Percentiles rank a stretch among this genome's conserved stretches.
phyloP scores from a whole-genome alignment of 2,113 vertebrate species.

The Bungarus multicinctus region DNA sequence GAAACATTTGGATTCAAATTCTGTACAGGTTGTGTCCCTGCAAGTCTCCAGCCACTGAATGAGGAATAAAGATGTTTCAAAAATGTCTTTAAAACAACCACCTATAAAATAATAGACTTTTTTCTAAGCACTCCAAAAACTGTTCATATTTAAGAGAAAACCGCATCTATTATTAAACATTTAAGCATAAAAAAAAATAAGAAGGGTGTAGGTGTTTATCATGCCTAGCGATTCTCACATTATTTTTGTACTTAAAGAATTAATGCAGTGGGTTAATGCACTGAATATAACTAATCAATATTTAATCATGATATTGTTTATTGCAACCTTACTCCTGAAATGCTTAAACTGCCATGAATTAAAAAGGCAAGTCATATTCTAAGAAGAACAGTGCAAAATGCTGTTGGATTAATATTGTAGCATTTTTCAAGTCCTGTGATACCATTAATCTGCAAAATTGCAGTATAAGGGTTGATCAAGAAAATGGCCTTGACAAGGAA shows the following conservation, averaged over 20 bases:
- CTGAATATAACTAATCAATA: background rate
- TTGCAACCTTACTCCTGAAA: background rate
- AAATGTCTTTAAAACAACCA: background rate
- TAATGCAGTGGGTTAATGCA: background rate
- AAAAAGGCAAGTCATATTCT: background rate
- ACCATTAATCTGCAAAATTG: background rate
- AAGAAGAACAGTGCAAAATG: background rate
- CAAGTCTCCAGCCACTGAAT: slow-evolving; percentile 63
- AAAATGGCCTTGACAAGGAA: background rate
- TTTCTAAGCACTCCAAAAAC: background rate
- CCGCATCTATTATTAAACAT: background rate
- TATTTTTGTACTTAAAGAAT: background rate
- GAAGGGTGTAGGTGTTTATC: background rate
- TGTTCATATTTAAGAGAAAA: background rate
- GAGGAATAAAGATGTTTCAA: slow-evolving; percentile 25
- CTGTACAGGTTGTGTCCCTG: slow-evolving; percentile 30
- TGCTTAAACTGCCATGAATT: background rate
- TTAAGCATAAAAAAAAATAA: background rate
- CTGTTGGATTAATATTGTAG: background rate
- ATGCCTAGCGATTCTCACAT: background rate
- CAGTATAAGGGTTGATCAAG: background rate
- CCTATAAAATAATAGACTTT: background rate
- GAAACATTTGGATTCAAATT: slow-evolving; percentile 55
- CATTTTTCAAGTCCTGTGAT: background rate
- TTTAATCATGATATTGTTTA: background rate